Conservation (phyloP, 2,797 vertebrate species). For the Pseudomugil gertrudae region DNA sequence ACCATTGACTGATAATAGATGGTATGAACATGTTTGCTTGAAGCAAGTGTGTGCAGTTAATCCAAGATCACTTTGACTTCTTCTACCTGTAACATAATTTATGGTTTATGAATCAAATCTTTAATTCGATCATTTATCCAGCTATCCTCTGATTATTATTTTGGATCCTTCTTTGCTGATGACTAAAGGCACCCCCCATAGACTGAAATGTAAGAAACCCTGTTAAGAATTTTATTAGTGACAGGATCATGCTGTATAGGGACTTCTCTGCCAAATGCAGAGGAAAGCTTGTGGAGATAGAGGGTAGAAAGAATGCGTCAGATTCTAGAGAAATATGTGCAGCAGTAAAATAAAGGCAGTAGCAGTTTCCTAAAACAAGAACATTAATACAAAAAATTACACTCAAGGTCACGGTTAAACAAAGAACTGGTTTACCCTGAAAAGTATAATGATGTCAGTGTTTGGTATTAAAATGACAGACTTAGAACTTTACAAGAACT, state of each 20-base stretch:
- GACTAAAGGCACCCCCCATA: not conserved
- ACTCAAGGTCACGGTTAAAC: conserved; percentile 11
- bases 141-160: not conserved
- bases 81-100: not conserved
- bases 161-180: not conserved
- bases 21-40: conserved; percentile 6
- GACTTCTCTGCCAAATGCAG: not conserved
- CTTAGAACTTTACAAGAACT: conserved; percentile 38
- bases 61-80: not conserved
- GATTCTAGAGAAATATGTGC: not conserved
- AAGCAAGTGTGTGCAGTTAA: conserved; percentile 2
- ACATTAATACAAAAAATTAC: not conserved
- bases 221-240: not conserved
- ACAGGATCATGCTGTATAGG: not conserved
- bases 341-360: not conserved
- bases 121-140: not conserved
- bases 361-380: not conserved
- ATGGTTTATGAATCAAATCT: not conserved
- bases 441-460: not conserved
- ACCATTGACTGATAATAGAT: conserved; percentile 2
- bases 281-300: not conserved
- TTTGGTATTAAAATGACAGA: conserved; percentile 9
- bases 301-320: conserved; percentile 8
- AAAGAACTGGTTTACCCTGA: not conserved
- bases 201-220: not conserved